Conservation (phyloP, 2,797 vertebrate species). For the Gastrophryne carolinensis region DNA sequence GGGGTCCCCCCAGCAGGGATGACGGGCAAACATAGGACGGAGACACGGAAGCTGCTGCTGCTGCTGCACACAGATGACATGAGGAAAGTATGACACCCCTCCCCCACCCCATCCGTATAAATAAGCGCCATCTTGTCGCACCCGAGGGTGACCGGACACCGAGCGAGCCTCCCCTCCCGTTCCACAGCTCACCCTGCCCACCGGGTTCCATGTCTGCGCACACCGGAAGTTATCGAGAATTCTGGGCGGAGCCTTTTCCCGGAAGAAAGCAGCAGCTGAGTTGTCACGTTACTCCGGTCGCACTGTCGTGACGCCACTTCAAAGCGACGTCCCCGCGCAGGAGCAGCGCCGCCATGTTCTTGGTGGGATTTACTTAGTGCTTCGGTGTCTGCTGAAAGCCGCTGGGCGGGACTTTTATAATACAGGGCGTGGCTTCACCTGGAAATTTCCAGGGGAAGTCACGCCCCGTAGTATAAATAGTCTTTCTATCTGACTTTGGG, state of each 20-base stretch:
- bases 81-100: no score
- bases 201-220: slow-evolving; percentile 37
- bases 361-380: background rate
- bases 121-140: no score
- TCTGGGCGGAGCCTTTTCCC: slow-evolving; percentile 3
- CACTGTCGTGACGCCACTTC: background rate
- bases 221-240: slow-evolving; percentile 16
- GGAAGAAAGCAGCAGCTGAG: slow-evolving; percentile 18
- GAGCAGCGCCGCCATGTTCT: background rate
- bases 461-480: no score
- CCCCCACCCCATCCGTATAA: background rate
- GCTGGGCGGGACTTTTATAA: no score
- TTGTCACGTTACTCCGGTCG: background rate
- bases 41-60: no score
- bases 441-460: no score
- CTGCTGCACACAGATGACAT: no score
- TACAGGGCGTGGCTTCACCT: no score
- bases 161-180: background rate
- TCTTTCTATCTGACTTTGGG: no score
- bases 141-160: background rate
- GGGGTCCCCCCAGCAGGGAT: no score
- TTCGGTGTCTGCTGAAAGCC: no score
- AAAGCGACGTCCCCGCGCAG: background rate
- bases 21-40: no score
- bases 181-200: slow-evolving; percentile 34